Evolutionary conservation across 2,797 vertebrate genomes (phyloP).

Genomic region (Anniella stebbinsi): DNA sequence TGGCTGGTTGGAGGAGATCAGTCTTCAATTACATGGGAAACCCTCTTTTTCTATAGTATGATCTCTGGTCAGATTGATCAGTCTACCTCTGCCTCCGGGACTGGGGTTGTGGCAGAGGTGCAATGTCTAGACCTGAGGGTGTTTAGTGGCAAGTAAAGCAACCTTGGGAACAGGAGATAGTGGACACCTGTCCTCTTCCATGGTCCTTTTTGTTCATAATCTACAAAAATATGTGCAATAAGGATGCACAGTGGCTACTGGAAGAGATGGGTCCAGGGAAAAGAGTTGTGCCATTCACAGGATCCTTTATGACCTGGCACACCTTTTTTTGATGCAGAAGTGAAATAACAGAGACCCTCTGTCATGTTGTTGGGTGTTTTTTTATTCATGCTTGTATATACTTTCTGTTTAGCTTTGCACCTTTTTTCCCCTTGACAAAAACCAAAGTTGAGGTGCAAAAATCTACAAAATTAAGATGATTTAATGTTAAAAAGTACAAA

Average conservation of each 20-base stretch:
- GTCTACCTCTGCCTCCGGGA: background rate
- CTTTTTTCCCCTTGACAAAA: accelerated
- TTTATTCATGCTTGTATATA: background rate
- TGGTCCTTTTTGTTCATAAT: background rate
- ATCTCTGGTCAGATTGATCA: background rate
- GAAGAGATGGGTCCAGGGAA: background rate
- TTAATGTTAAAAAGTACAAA: no score
- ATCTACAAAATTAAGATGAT: no score
- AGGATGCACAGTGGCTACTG: no score
- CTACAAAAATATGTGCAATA: background rate
- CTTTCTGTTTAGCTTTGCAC: background rate
- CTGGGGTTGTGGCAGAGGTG: no score
- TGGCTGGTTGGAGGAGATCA: no score
- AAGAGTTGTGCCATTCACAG: background rate
- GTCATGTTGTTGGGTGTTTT: background rate
- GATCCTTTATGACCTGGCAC: background rate
- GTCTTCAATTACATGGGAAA: no score
- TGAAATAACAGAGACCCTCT: background rate
- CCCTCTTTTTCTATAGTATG: background rate
- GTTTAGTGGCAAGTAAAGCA: no score
- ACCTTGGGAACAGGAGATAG: no score
- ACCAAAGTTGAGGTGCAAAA: no score
- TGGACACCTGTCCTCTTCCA: background rate
- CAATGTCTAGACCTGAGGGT: no score
- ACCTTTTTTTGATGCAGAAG: background rate